phyloP scores from a whole-genome alignment of 2,888 invertebrate genomes.

The Dilophus febrilis region DNA sequence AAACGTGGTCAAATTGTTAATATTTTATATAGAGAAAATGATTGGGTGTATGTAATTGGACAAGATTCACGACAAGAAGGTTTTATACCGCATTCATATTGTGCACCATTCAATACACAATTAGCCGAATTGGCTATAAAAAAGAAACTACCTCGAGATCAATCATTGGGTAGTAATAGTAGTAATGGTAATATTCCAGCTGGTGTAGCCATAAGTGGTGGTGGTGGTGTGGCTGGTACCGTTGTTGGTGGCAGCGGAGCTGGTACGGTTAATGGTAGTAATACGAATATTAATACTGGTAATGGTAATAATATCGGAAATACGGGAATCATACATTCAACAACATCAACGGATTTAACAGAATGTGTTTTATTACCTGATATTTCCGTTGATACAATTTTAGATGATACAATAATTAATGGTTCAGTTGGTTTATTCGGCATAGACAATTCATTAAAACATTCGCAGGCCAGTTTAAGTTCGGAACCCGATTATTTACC shows the following conservation, averaged over 20 bases:
- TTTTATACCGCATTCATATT: conserved; percentile 88
- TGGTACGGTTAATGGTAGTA: not conserved
- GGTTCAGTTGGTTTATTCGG: conserved; percentile 13
- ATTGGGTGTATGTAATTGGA: conserved; percentile 93
- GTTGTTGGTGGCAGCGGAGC: not conserved
- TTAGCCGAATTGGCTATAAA: conserved; percentile 68
- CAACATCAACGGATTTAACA: conserved; percentile 39
- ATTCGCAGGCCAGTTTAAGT: conserved; percentile 33
- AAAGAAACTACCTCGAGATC: conserved; percentile 69
- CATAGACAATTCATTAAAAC: conserved; percentile 17
- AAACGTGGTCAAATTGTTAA: conserved; percentile 87
- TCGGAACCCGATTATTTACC: conserved; percentile 46
- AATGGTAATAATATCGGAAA: no score
- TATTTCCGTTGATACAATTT: conserved; percentile 11
- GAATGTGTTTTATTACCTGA: conserved; percentile 17
- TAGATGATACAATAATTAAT: conserved; percentile 11
- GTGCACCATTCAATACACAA: conserved; percentile 64
- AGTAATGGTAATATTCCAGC: not conserved
- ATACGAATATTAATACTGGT: not conserved
- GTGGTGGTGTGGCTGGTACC: conserved; percentile 1
- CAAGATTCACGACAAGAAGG: conserved; percentile 81
- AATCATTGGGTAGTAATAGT: conserved; percentile 8
- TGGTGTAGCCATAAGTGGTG: not conserved
- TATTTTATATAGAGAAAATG: conserved; percentile 84
- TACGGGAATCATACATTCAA: not conserved